A percentile compares a stretch with the other conserved stretches of the same genome.
Evolutionary conservation across 35 echinoderm and acorn worm species (phyloP).

Genomic region (Apostichopus californicus): DNA sequence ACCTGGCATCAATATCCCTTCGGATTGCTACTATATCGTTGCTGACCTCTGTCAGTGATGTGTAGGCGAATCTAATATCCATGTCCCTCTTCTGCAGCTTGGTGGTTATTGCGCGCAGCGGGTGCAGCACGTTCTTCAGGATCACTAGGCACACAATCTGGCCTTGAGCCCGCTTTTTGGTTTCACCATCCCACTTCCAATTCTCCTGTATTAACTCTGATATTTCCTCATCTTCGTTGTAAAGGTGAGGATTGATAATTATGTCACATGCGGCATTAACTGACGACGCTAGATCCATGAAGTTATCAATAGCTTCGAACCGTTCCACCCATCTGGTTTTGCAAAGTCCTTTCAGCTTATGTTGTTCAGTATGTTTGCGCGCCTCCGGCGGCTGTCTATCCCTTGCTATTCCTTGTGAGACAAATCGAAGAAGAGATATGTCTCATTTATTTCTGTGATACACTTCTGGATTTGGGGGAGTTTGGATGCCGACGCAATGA

Average conservation of each 20-base stretch:
- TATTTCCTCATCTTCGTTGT: slow-evolving; percentile 15
- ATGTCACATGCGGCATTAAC: slow-evolving; percentile 1
- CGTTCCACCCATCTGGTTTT: slow-evolving; percentile 64
- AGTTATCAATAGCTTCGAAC: slow-evolving; percentile 26
- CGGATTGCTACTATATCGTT: slow-evolving; percentile 13
- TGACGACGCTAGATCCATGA: no score
- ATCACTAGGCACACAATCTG: background rate
- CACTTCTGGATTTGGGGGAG: slow-evolving; percentile 2
- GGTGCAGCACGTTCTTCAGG: background rate
- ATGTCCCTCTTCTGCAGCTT: background rate
- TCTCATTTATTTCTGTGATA: slow-evolving; percentile 36
- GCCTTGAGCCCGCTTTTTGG: background rate
- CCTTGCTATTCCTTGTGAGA: slow-evolving; percentile 30
- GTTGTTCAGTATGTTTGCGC: slow-evolving; percentile 3
- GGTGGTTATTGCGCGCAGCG: background rate
- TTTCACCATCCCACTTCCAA: slow-evolving; percentile 17
- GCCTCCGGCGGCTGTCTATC: no score
- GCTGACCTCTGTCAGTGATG: background rate
- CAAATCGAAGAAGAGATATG: slow-evolving; percentile 39
- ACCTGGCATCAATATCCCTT: slow-evolving; percentile 25
- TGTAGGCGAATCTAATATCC: background rate
- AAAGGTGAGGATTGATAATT: slow-evolving; percentile 25
- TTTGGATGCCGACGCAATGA: slow-evolving; percentile 45
- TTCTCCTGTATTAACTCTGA: slow-evolving; percentile 10
- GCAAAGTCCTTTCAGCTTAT: slow-evolving; percentile 57